phyloP scores from a whole-genome alignment of 1,140 invertebrate species.

The Neodiprion pinetum region DNA sequence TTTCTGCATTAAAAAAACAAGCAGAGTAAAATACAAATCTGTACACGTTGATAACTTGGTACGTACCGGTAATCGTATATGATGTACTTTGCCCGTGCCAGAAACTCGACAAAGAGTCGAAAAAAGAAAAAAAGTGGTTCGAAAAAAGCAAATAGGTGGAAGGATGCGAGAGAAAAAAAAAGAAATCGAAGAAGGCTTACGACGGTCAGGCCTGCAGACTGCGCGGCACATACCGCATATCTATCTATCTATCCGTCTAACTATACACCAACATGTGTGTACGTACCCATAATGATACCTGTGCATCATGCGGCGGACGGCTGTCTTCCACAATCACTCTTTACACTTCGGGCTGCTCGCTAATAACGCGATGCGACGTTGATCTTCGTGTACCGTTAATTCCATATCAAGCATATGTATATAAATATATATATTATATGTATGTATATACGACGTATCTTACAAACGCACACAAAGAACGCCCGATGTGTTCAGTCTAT shows the following conservation, averaged over 20 bases:
- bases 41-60: no score
- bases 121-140: no score
- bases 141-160: background rate
- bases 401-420: background rate
- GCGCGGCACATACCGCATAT: background rate
- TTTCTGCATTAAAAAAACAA: no score
- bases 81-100: no score
- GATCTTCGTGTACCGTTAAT: background rate
- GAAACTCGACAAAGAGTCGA: no score
- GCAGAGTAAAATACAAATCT: no score
- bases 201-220: background rate
- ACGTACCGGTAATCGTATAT: no score
- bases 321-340: conserved; percentile 2
- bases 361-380: no score
- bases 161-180: background rate
- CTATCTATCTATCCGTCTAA: no score
- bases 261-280: background rate
- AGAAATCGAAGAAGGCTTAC: background rate
- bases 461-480: background rate
- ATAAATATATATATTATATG: background rate
- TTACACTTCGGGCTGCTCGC: background rate
- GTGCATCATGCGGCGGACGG: background rate
- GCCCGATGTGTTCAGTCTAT: background rate
- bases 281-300: background rate
- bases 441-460: background rate